phyloP scores from a whole-genome alignment of 92 coral and sea anemone species.

The Chrysogorgia sp. region DNA sequence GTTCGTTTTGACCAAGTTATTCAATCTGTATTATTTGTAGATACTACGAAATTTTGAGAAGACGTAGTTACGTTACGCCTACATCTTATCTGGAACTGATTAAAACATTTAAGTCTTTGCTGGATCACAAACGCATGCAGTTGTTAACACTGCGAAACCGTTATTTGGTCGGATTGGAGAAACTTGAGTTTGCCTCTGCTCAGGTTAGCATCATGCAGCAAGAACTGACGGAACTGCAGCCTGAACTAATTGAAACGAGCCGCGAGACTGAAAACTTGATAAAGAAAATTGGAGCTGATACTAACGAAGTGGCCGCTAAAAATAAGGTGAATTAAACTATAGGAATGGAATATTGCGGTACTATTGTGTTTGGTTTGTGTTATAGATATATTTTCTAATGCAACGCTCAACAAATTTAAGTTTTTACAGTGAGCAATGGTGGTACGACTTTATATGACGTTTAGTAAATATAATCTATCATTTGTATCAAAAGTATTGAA shows the following conservation, averaged over 20 bases:
- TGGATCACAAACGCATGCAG: conserved; percentile 83
- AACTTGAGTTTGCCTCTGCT: conserved; percentile 89
- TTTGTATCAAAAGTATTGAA: background rate
- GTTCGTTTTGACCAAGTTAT: background rate
- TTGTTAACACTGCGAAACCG: conserved; percentile 85
- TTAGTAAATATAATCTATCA: no score
- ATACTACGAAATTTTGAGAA: conserved; percentile 77
- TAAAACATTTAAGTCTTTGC: conserved; percentile 89
- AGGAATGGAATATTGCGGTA: background rate
- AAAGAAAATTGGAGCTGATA: conserved; percentile 80
- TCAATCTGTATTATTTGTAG: no score
- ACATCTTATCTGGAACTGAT: conserved; percentile 96
- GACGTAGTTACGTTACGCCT: conserved; percentile 98
- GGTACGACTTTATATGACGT: no score
- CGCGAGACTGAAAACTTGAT: conserved; percentile 90
- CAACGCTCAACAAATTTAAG: no score
- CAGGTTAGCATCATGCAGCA: conserved; percentile 97
- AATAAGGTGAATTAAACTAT: conserved; percentile 61
- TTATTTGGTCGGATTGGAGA: conserved; percentile 90
- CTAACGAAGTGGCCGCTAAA: conserved; percentile 89
- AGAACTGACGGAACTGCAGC: conserved; percentile 88
- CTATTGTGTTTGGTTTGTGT: no score
- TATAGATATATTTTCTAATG: background rate
- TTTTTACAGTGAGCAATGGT: no score
- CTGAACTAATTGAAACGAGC: conserved; percentile 89